phyloP scores from a whole-genome alignment of 92 coral and sea anemone genomes.

The Virgularia gustaviana region DNA sequence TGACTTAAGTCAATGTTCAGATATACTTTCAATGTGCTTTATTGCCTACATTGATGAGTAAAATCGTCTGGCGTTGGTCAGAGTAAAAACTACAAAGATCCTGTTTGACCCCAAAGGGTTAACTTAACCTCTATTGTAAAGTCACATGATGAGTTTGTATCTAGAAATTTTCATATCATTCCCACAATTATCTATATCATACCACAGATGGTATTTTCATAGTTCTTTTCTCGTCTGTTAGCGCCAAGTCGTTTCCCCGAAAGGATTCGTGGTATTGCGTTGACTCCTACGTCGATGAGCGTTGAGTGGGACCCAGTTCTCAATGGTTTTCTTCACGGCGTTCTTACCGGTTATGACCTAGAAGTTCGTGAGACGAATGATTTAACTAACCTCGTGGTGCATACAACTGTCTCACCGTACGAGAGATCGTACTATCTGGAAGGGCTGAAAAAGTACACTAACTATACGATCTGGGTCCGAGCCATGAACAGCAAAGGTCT shows the following conservation, averaged over 20 bases:
- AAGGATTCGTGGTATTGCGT: slow-evolving; percentile 24
- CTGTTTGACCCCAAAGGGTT: too few relatives aligned
- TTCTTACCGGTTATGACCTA: slow-evolving; percentile 6
- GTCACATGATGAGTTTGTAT: too few relatives aligned
- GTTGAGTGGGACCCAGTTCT: slow-evolving; percentile 20
- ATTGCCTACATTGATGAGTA: too few relatives aligned
- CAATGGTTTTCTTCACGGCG: slow-evolving; percentile 17
- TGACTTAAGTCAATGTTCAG: too few relatives aligned
- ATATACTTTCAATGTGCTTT: too few relatives aligned
- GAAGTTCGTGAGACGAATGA: slow-evolving; percentile 3
- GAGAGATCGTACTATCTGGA: slow-evolving; percentile 11
- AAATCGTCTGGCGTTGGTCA: too few relatives aligned
- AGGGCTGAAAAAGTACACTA: slow-evolving; percentile 24
- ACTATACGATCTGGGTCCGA: slow-evolving; percentile 28
- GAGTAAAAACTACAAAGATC: too few relatives aligned
- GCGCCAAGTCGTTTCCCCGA: slow-evolving; percentile 31
- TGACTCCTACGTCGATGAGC: slow-evolving; percentile 10
- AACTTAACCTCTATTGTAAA: too few relatives aligned
- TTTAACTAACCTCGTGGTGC: not conserved
- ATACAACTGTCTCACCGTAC: not conserved
- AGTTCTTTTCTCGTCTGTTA: not conserved
- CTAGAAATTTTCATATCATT: too few relatives aligned
- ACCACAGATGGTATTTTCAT: too few relatives aligned
- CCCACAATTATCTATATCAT: too few relatives aligned
- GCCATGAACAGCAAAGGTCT: slow-evolving; percentile 15